A percentile compares a stretch with the other conserved stretches of the same genome.
Evolutionary conservation across 2,888 invertebrate species (phyloP).

Genomic region (Thyatira batis): DNA sequence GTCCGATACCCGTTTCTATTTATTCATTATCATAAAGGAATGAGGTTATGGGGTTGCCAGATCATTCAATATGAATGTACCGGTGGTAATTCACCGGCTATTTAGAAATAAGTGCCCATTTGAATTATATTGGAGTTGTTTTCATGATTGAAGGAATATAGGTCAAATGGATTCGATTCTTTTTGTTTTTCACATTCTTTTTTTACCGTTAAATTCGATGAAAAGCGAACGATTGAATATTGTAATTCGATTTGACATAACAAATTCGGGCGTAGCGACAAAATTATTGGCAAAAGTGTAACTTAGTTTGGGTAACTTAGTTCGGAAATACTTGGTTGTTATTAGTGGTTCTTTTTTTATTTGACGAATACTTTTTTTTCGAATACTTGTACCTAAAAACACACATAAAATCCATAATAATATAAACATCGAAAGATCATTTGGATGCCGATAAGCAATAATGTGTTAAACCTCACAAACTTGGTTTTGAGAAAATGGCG

Average conservation of each 20-base stretch:
- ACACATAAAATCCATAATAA: too few species aligned
- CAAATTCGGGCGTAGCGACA: neutral
- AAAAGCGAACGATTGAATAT: neutral
- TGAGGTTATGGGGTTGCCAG: neutral
- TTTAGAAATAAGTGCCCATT: neutral
- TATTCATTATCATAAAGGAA: neutral
- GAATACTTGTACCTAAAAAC: too few species aligned
- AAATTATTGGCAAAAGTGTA: too few species aligned
- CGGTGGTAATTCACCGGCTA: neutral
- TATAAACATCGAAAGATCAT: too few species aligned
- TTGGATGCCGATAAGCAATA: too few species aligned
- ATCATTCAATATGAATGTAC: neutral
- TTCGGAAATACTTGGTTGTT: too few species aligned
- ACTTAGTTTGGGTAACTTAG: too few species aligned
- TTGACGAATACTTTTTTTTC: too few species aligned
- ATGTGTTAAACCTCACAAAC: too few species aligned
- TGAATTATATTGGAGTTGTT: neutral
- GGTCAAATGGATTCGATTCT: neutral
- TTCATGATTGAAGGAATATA: neutral
- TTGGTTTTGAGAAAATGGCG: too few species aligned
- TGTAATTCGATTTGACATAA: neutral
- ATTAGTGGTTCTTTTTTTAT: too few species aligned
- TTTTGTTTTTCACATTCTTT: neutral
- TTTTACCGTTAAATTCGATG: neutral
- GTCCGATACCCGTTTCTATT: neutral